Evolutionary conservation across 2,888 invertebrate genomes (phyloP), one percentile per base, ranked within the genome.

Genomic region (Stenurella melanura): DNA sequence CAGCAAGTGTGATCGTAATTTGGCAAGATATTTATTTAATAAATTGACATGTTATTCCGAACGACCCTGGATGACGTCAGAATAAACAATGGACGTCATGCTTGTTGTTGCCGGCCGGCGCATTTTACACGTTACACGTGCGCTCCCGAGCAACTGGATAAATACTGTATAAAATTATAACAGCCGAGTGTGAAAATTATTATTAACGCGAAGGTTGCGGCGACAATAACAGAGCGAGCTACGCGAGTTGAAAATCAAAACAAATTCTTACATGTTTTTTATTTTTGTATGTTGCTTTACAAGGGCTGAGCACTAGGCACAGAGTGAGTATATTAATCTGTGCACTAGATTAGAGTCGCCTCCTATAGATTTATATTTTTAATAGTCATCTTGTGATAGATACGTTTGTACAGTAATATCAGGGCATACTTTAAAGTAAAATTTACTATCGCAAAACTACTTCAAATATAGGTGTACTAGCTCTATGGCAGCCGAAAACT

Each of bases 61-160:
- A 60, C 70, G 76, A 76, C 78, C 78, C 78, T 78, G 78, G 21
- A 70, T 69, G 70, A 78, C 76, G 78, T 79, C 73, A 76, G 68
- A 54, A 75, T 77, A 74, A 77, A 79, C 75, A 79, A 77, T 61
- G 70, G 56, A 73, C 79, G 77, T 79, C 75, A 76, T 66, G 77
- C 75, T 75, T 66, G 75, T 75, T 66, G 75, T 68, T 77, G 75
- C 66, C 74, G 66, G 74, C 77, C 75, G 75, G 70, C 60, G 38
- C 60, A 64, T 64, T 42, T 10, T 58, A 10, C 17, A 17, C 34
- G 64, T 34, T 68, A 68, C 68, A 69, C 69, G 69, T 69, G 69
- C 69, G 42, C 18, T 17, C 19, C 38, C 1, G 19, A 18, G 10
- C 21, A 30, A 18, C 19, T 42, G 42, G 7, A 21, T 38, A 26